These are phyloP conservation scores for Brachymystax lenok DNA, from an alignment of 2,797 vertebrate genomes.

Conservation along the genomic window DNA sequence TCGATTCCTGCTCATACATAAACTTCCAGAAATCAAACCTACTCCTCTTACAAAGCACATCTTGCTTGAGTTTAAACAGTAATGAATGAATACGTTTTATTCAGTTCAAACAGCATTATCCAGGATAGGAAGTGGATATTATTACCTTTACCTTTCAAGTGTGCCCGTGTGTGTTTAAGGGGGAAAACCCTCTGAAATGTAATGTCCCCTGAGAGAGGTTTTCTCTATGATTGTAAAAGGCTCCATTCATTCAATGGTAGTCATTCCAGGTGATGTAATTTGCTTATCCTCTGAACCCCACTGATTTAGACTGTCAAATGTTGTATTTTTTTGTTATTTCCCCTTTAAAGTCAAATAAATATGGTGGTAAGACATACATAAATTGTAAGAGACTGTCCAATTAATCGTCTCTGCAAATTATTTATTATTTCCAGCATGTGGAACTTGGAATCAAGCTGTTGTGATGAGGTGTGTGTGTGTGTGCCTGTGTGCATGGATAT, in stretches of 20 bases:
- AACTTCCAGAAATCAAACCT: no score
- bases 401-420: constrained; percentile 5
- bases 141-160: constrained; percentile 91
- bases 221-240: constrained; percentile 80
- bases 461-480: neutral
- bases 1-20: neutral
- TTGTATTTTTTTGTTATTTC: no score
- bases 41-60: constrained; percentile 30
- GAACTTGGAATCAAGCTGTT: constrained; percentile 34
- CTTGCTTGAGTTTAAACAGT: constrained; percentile 60
- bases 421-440: constrained; percentile 23
- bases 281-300: constrained; percentile 83
- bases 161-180: constrained; percentile 88
- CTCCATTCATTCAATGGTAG: constrained; percentile 86
- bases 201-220: constrained; percentile 80
- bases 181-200: constrained; percentile 76
- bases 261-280: constrained; percentile 85
- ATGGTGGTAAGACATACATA: constrained; percentile 16
- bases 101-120: constrained; percentile 81
- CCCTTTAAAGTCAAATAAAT: constrained; percentile 24
- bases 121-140: constrained; percentile 88
- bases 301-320: constrained; percentile 79
- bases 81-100: constrained; percentile 79
- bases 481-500: neutral
- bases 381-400: constrained; percentile 21